Percentiles rank a stretch among this genome's conserved stretches.
These are phyloP conservation scores for Bos taurus DNA, from an alignment of 2,113 vertebrate species.

Conservation along the genomic window ARS-UCD2.0 NC_037329.1:90299001-90299500, in stretches of 20 bases:
- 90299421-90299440: no score
- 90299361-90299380: no score
- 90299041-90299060: neutral
- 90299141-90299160: neutral
- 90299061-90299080: neutral
- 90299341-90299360: no score
- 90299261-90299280: neutral
- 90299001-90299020: neutral
- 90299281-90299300: neutral
- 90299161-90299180: neutral
- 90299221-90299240: neutral
- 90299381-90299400: no score
- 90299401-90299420: no score
- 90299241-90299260: neutral
- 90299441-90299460: no score
- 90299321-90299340: no score
- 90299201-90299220: neutral
- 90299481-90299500: no score
- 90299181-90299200: neutral
- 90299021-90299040: slow-evolving; percentile 12
- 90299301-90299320: neutral
- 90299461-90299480: no score
- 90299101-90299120: neutral
- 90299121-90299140: neutral
- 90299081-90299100: neutral